A percentile compares a stretch with the other conserved stretches of the same genome.
phyloP scores from a whole-genome alignment of 2,113 vertebrate genomes.

The Bos indicus region DNA sequence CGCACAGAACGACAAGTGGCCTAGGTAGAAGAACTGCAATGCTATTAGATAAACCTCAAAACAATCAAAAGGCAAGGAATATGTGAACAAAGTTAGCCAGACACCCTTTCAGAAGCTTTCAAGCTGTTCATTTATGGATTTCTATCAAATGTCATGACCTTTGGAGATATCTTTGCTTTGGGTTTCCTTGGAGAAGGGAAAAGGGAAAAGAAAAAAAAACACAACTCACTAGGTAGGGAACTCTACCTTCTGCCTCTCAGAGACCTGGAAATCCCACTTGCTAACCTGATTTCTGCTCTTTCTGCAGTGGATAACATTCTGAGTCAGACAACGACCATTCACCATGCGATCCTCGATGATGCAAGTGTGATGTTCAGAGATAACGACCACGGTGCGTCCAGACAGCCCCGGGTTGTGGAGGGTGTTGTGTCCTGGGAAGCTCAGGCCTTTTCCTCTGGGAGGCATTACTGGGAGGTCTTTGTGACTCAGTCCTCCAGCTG shows the following conservation, averaged over 20 bases:
- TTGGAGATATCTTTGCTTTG: background rate
- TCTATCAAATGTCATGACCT: background rate
- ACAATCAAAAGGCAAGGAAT: background rate
- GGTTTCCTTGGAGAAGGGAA: no score
- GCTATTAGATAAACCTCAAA: background rate
- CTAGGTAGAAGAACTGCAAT: background rate
- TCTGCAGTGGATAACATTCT: background rate
- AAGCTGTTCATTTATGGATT: background rate
- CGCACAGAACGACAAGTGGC: background rate
- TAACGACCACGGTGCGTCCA: fast-evolving
- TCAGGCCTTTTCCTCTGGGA: background rate
- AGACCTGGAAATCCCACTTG: background rate
- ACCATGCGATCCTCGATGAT: background rate
- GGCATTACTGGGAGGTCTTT: background rate
- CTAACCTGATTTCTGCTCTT: background rate
- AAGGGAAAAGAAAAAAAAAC: background rate
- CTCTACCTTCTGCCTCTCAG: background rate
- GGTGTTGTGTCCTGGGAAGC: background rate
- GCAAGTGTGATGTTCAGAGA: background rate
- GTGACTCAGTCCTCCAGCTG: background rate
- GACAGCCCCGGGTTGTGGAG: no score
- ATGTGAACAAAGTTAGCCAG: background rate
- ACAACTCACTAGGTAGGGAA: background rate
- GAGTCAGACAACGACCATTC: background rate
- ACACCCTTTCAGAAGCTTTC: background rate